A percentile compares a stretch with the other conserved stretches of the same genome.
Evolutionary conservation across 2,797 vertebrate genomes (phyloP).

Genomic region (Smutsia gigantea): DNA sequence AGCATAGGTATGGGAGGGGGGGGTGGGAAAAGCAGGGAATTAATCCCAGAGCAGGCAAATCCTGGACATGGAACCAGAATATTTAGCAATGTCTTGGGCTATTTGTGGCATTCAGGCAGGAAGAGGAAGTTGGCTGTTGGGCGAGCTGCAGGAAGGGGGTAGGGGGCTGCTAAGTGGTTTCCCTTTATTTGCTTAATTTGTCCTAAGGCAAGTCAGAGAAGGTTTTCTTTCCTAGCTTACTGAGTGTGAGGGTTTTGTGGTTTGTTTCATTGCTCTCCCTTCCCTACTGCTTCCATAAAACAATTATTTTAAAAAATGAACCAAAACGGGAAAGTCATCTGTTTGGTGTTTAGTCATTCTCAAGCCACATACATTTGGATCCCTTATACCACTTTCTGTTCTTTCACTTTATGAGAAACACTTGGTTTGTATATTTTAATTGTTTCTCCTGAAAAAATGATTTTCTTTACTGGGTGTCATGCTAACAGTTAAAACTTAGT

Average conservation of each 20-base stretch:
- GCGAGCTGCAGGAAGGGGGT: background rate
- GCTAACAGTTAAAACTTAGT: constrained; percentile 26
- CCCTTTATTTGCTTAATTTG: constrained; percentile 25
- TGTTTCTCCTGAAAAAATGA: background rate
- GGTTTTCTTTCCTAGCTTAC: background rate
- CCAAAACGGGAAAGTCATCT: background rate
- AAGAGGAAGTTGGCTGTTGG: background rate
- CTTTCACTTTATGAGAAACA: background rate
- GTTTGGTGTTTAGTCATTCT: background rate
- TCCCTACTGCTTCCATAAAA: background rate
- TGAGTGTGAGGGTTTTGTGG: background rate
- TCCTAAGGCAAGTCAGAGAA: background rate
- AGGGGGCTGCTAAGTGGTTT: background rate
- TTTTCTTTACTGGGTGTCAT: background rate
- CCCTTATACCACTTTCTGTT: background rate
- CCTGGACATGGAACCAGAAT: background rate
- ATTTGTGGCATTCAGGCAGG: background rate
- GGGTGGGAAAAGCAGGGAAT: background rate
- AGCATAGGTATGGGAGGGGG: background rate
- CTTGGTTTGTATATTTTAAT: background rate
- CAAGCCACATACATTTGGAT: background rate
- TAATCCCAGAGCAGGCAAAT: background rate
- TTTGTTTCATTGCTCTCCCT: background rate
- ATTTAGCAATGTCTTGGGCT: background rate
- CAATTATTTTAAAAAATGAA: background rate